Percentiles rank a stretch among this genome's conserved stretches.
phyloP scores from a whole-genome alignment of 2,797 vertebrate genomes.

The Crenuchus spilurus region DNA sequence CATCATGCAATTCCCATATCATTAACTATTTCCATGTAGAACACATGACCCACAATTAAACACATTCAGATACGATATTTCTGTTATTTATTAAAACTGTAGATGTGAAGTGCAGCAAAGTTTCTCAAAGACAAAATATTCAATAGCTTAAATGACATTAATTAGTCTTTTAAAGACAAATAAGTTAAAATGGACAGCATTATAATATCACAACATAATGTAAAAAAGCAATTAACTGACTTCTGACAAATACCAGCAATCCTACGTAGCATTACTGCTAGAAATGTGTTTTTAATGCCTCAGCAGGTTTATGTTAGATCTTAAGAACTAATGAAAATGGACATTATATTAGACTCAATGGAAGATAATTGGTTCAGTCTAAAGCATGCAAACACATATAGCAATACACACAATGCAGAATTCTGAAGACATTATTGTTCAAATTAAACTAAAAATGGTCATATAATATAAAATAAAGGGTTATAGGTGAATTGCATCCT shows the following conservation, averaged over 20 bases:
- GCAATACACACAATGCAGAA: neutral
- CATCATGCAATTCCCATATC: too few relatives aligned
- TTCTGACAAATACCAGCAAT: neutral
- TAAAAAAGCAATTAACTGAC: neutral
- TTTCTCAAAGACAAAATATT: constrained; percentile 12
- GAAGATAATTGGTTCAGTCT: neutral
- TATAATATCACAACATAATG: neutral
- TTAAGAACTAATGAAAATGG: too few relatives aligned
- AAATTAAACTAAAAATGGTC: too few relatives aligned
- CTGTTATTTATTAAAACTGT: neutral
- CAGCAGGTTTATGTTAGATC: too few relatives aligned
- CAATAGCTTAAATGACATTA: neutral
- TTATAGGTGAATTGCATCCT: neutral
- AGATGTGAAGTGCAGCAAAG: neutral
- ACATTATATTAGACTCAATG: neutral
- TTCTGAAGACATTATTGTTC: neutral
- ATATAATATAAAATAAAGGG: neutral
- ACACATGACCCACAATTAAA: neutral
- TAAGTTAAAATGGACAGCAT: constrained; percentile 41
- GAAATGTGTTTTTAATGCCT: neutral
- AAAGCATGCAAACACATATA: constrained; percentile 1
- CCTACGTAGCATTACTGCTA: neutral
- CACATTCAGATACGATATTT: neutral
- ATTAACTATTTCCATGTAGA: too few relatives aligned
- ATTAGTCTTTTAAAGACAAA: constrained; percentile 37